phyloP scores from a whole-genome alignment of 2,888 invertebrate species.

The Drosophila antonietae region DNA sequence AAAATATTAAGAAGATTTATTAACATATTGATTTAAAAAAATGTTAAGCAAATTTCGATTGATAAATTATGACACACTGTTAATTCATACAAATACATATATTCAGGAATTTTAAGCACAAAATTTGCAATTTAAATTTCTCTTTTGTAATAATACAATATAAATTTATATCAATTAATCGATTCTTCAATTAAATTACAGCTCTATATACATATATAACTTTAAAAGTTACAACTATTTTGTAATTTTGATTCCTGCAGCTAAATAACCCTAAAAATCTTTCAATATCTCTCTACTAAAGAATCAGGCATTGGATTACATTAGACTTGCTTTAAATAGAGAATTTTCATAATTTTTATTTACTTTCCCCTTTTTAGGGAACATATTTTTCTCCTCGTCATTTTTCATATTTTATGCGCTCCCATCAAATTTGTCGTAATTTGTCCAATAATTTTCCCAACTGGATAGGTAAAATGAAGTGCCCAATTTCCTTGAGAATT shows the following conservation, averaged over 20 bases:
- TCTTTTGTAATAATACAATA: too few relatives aligned
- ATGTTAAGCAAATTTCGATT: background rate
- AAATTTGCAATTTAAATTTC: too few relatives aligned
- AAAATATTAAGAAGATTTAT: background rate
- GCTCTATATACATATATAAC: too few relatives aligned
- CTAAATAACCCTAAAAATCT: too few relatives aligned
- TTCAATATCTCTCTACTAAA: background rate
- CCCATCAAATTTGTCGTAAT: conserved; percentile 54
- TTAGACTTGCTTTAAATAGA: background rate
- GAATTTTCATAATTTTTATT: background rate
- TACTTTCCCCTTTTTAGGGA: background rate
- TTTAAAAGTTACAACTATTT: too few relatives aligned
- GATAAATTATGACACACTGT: background rate
- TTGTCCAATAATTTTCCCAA: conserved; percentile 64
- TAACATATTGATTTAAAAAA: background rate
- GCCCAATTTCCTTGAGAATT: conserved; percentile 74
- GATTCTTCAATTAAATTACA: too few relatives aligned
- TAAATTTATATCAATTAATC: too few relatives aligned
- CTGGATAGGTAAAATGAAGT: conserved; percentile 70
- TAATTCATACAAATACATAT: too few relatives aligned
- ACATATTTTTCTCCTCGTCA: background rate
- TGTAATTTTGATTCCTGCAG: too few relatives aligned
- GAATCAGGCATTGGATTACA: conserved; percentile 6
- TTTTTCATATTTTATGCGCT: conserved; percentile 26
- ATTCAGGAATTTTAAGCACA: too few relatives aligned